Conservation (phyloP, 1,140 invertebrate species). For the Diachasma alloeum region DNA sequence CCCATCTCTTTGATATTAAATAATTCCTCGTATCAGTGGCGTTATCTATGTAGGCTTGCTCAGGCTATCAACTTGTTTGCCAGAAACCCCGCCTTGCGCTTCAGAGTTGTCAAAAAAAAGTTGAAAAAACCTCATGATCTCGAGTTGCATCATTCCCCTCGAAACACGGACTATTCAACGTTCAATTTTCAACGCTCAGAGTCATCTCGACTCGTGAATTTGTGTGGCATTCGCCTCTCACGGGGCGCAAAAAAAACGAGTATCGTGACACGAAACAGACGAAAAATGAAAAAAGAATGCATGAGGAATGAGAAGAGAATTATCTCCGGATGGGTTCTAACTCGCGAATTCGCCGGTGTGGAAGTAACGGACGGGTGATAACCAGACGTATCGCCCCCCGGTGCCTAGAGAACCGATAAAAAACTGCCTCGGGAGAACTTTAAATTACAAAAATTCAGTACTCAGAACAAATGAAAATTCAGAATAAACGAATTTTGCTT, state of each 20-base stretch:
- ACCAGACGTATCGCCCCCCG: neutral
- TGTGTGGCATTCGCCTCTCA: no score
- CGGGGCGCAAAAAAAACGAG: no score
- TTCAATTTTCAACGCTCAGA: neutral
- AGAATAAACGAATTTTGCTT: no score
- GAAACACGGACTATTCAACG: neutral
- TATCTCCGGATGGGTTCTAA: neutral
- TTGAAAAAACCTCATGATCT: neutral
- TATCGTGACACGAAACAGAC: neutral
- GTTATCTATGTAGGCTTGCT: slow-evolving; percentile 53
- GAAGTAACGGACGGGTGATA: slow-evolving; percentile 10
- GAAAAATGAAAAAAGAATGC: neutral
- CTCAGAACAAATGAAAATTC: neutral
- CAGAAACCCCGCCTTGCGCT: slow-evolving; percentile 27
- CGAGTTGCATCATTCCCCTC: neutral
- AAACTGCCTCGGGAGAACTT: neutral
- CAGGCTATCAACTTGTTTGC: slow-evolving; percentile 48
- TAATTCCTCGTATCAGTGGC: slow-evolving; percentile 42
- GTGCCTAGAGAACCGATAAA: neutral
- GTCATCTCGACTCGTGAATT: no score
- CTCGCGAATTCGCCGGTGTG: neutral
- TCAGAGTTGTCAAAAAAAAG: slow-evolving; percentile 20
- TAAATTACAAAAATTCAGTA: neutral
- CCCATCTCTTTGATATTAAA: slow-evolving; percentile 38
- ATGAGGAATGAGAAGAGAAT: neutral